These are phyloP conservation scores for Nilaparvata lugens DNA, from an alignment of 1,140 invertebrate genomes.

Conservation along the genomic window DNA sequence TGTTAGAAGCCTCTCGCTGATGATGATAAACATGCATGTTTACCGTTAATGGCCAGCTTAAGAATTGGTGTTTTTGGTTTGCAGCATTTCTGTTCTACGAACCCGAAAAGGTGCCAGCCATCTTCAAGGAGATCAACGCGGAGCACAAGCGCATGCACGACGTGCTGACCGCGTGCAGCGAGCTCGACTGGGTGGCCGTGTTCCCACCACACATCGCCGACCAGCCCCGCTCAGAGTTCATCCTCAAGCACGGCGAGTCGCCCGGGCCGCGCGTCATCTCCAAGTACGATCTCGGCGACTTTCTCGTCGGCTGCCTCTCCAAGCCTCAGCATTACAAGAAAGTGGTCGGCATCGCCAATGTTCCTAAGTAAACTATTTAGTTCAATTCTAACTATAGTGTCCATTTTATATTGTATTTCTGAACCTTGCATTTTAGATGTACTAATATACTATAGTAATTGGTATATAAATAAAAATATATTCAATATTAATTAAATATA, in stretches of 20 bases:
- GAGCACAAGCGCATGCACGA: slow-evolving; percentile 72
- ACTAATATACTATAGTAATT: too few species aligned
- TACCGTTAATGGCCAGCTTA: too few species aligned
- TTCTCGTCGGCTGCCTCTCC: slow-evolving; percentile 58
- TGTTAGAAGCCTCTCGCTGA: too few species aligned
- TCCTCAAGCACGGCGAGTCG: slow-evolving; percentile 19
- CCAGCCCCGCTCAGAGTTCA: slow-evolving; percentile 20
- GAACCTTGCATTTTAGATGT: too few species aligned
- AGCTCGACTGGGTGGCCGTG: slow-evolving; percentile 64
- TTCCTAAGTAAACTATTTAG: neutral
- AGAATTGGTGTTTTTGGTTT: too few species aligned
- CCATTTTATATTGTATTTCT: too few species aligned
- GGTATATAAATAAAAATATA: too few species aligned
- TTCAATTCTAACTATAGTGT: neutral
- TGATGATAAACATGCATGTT: too few species aligned
- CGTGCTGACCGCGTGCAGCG: slow-evolving; percentile 48
- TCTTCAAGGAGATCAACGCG: slow-evolving; percentile 58
- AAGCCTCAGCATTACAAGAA: slow-evolving; percentile 57
- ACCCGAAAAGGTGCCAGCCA: slow-evolving; percentile 55
- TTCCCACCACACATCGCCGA: slow-evolving; percentile 74
- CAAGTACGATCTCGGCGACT: slow-evolving; percentile 63
- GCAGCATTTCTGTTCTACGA: slow-evolving; percentile 68
- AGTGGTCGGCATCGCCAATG: slow-evolving; percentile 49
- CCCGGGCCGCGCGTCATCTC: slow-evolving; percentile 34
- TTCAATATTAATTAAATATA: too few species aligned